phyloP scores from a whole-genome alignment of 92 coral and sea anemone genomes.

The Parazoanthus darwini region DNA sequence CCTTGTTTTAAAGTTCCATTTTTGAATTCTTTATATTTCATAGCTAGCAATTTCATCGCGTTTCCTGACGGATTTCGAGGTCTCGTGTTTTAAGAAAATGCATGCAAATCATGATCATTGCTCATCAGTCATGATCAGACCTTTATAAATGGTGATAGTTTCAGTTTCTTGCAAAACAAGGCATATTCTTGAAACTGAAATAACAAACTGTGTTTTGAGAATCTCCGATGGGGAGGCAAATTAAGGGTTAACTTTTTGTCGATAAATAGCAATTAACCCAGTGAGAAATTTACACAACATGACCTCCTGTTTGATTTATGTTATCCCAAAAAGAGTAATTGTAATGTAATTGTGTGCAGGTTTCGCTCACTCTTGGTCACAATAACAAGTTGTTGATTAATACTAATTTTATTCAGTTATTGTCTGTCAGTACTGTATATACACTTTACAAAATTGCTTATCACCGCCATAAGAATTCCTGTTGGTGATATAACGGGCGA shows the following conservation, averaged over 20 bases:
- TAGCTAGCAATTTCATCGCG: not conserved
- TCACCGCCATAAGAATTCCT: too few relatives aligned
- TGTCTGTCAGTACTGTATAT: too few relatives aligned
- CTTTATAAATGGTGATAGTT: not conserved
- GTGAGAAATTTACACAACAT: not conserved
- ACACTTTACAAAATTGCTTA: too few relatives aligned
- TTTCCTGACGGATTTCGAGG: too few relatives aligned
- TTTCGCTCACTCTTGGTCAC: too few relatives aligned
- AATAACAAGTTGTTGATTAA: too few relatives aligned
- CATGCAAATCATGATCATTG: not conserved
- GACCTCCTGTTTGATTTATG: not conserved
- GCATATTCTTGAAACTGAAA: not conserved
- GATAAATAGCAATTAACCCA: not conserved
- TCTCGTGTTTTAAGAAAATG: too few relatives aligned
- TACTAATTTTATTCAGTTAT: too few relatives aligned
- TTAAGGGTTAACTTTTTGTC: not conserved
- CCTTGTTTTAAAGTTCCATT: not conserved
- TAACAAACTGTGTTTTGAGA: not conserved
- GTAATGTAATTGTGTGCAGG: too few relatives aligned
- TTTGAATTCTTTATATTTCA: too few relatives aligned
- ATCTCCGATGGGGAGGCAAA: not conserved
- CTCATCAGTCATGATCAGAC: not conserved
- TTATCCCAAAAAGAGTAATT: too few relatives aligned
- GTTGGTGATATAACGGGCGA: too few relatives aligned
- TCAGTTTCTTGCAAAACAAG: not conserved